Evolutionary conservation across 2,888 invertebrate species (phyloP).

Genomic region (Dendrolimus pini): DNA sequence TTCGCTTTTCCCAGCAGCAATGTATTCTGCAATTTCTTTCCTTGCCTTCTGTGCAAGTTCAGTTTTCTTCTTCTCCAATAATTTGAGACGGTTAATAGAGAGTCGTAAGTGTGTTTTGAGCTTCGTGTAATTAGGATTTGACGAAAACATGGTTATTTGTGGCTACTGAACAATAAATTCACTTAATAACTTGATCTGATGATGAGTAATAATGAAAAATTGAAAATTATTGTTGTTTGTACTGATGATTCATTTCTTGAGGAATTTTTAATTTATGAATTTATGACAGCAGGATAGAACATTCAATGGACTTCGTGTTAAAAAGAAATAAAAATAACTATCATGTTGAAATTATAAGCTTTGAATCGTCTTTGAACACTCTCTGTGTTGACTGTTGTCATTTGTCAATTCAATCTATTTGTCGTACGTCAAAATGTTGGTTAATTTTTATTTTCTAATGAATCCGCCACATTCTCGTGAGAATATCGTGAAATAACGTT

Average conservation of each 20-base stretch:
- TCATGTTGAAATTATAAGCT: too few species aligned
- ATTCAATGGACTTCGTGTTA: too few species aligned
- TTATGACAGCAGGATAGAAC: too few species aligned
- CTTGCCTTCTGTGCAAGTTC: constrained; percentile 97
- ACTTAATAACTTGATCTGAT: constrained; percentile 3
- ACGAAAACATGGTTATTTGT: constrained; percentile 85
- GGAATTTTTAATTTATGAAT: background rate
- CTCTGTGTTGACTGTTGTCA: too few species aligned
- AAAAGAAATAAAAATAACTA: too few species aligned
- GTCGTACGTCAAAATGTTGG: too few species aligned
- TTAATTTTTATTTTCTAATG: too few species aligned
- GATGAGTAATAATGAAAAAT: constrained; percentile 4
- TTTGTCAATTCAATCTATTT: too few species aligned
- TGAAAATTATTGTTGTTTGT: constrained; percentile 2
- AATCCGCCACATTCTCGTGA: too few species aligned
- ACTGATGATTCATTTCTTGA: constrained; percentile 3
- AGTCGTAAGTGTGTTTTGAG: constrained; percentile 97
- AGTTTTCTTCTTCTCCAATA: constrained; percentile 98
- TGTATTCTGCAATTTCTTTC: constrained; percentile 98
- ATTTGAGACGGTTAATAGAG: constrained; percentile 93
- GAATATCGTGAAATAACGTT: too few species aligned
- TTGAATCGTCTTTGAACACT: too few species aligned
- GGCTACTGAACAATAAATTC: constrained; percentile 7
- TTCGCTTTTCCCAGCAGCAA: constrained; percentile 89
- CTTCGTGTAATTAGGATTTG: constrained; percentile 95